These are phyloP conservation scores for Meloe dianella DNA, from an alignment of 2,888 invertebrate genomes.

Conservation along the genomic window DNA sequence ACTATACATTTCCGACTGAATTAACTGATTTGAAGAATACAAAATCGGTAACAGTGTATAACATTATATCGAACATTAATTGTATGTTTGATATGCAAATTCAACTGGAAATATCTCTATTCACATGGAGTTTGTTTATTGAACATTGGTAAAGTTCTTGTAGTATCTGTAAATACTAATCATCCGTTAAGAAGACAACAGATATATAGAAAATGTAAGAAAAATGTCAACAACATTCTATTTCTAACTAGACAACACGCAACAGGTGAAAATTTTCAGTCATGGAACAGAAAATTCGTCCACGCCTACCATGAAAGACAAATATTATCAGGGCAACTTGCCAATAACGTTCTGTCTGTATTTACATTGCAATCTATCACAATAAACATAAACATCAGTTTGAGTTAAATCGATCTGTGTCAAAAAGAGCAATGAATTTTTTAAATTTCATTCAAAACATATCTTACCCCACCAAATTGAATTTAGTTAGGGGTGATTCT, in stretches of 20 bases:
- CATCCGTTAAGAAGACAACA: not conserved
- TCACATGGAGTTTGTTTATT: too few relatives aligned
- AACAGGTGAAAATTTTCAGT: constrained; percentile 4
- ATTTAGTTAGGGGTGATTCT: not conserved
- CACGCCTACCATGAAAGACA: not conserved
- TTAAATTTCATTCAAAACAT: not conserved
- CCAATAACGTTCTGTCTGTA: not conserved
- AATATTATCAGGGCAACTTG: not conserved
- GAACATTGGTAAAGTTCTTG: too few relatives aligned
- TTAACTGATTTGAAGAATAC: constrained; percentile 20
- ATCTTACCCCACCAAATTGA: not conserved
- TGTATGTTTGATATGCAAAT: constrained; percentile 29
- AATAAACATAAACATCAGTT: not conserved
- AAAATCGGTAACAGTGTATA: constrained; percentile 18
- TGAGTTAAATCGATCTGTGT: not conserved
- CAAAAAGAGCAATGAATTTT: too few relatives aligned
- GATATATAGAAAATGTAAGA: too few relatives aligned
- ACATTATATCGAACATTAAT: constrained; percentile 22
- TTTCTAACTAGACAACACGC: not conserved
- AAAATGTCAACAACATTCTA: not conserved
- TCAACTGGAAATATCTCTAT: not conserved
- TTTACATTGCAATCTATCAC: not conserved
- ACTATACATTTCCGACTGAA: constrained; percentile 15
- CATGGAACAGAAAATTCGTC: not conserved
- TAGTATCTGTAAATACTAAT: constrained; percentile 12